Base-by-base conservation (phyloP, 2,113 vertebrate genomes). In the Hypanus sabinus region DNA sequence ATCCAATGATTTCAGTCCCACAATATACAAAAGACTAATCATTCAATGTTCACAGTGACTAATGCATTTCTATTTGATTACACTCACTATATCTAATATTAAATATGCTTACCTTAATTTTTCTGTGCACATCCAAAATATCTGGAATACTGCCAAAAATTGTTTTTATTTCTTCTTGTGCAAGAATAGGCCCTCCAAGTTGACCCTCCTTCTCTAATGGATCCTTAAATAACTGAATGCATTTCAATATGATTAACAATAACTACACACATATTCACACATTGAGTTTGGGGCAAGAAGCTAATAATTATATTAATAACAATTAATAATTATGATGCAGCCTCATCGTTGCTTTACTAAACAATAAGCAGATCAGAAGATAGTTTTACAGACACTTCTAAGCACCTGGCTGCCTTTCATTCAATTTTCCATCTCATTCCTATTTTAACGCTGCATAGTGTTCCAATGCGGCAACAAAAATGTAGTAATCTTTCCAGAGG, bases 71-170 rank as follows among this genome's bases (percentile, higher is more conserved):
- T 27, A 27, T 33, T 90, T 60, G 20, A 90, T 6, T 30, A 11
- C 60, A 1, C 24, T 88, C 12, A 5, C 22, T 88, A n/a, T 62
- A 55, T 88, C 57, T 1, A n/a, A 5, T 88, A 18, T 33, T n/a
- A 65, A 90, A 18, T 65, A 16, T 65, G 27, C 8, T 10, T 96
- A 98, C 99, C 98, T 99, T 99, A 95, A 99, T 99, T 95, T 98
- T 98, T 80, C 96, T 98, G 94, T 99, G 99, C 20, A 99, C 98
- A 30, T 99, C 98, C 94, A 98, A 98, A 95, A 99, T 99, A 95
- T 99, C 99, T 68, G 98, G 99, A 95, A 99, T 99, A 96, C 98
- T 98, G 96, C 99, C 98, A 95, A 99, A 99, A 96, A 99, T 99
- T 7, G 99, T 99, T 95, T 99, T 99, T 57, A 99, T 97, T 95